Evolutionary conservation across 2,113 vertebrate species (phyloP).

Genomic region (Dipodomys spectabilis): DNA sequence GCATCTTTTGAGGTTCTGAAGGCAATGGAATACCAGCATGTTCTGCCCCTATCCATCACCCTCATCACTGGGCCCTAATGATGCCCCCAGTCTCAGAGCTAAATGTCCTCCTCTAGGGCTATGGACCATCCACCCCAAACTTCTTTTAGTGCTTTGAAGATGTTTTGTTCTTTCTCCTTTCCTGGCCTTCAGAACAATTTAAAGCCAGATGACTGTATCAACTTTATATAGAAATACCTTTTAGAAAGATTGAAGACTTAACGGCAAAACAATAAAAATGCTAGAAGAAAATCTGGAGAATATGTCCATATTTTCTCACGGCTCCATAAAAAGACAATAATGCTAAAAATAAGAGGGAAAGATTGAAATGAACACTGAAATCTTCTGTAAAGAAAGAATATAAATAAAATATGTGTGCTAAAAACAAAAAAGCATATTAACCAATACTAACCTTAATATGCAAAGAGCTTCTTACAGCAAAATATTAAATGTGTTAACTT

Average conservation of each 20-base stretch:
- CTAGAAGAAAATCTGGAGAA: conserved; percentile 41
- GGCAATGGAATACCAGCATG: neutral
- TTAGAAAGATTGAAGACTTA: conserved; percentile 5
- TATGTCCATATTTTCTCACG: neutral
- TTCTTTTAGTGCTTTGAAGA: neutral
- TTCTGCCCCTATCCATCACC: rapidly evolving
- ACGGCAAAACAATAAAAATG: neutral
- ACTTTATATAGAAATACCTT: neutral
- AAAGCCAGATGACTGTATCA: neutral
- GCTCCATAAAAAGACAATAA: neutral
- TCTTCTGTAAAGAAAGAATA: neutral
- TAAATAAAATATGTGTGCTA: neutral
- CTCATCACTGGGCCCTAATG: neutral
- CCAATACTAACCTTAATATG: neutral
- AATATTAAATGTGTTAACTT: neutral
- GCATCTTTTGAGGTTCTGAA: neutral
- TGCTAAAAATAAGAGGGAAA: neutral
- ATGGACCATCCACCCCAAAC: no score
- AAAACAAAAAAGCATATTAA: neutral
- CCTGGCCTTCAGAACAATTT: neutral
- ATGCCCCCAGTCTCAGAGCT: no score
- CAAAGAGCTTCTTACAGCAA: conserved; percentile 14
- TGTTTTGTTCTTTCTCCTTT: neutral
- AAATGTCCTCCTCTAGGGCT: rapidly evolving
- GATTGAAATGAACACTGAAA: conserved; percentile 10